Evolutionary conservation across 2,888 invertebrate species (phyloP).

Genomic region (Amphipoea oculea): DNA sequence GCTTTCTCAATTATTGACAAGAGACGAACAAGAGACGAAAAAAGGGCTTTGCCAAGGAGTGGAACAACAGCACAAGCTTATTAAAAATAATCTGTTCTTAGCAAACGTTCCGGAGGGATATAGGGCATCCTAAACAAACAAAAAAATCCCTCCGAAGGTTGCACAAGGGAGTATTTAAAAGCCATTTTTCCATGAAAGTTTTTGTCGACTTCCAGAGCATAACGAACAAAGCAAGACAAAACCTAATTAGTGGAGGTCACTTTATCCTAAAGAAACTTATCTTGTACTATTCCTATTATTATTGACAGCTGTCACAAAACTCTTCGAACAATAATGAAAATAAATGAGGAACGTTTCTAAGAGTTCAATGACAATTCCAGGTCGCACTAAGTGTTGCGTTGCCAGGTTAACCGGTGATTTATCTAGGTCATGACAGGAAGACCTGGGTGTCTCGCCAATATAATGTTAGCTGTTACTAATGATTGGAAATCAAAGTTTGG

Average conservation of each 20-base stretch:
- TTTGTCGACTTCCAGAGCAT: not conserved
- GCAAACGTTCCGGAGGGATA: not conserved
- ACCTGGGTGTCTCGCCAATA: slow-evolving; percentile 39
- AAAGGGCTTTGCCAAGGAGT: not conserved
- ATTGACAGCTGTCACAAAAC: slow-evolving; percentile 20
- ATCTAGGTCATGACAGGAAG: slow-evolving; percentile 48
- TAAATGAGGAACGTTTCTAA: slow-evolving; percentile 11
- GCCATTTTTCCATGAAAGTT: not conserved
- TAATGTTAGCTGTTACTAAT: slow-evolving; percentile 42
- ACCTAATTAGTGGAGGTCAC: not conserved
- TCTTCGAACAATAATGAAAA: slow-evolving; percentile 31
- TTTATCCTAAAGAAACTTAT: not conserved
- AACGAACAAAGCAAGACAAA: not conserved
- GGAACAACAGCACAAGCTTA: no score
- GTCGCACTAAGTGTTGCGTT: slow-evolving; percentile 20
- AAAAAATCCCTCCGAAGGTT: not conserved
- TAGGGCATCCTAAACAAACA: not conserved
- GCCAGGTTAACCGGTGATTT: slow-evolving; percentile 40
- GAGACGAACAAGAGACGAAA: not conserved
- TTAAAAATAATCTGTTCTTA: not conserved
- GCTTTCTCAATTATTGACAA: not conserved
- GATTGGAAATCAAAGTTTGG: slow-evolving; percentile 1
- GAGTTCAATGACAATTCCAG: slow-evolving; percentile 58
- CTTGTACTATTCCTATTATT: no score
- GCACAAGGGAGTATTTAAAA: not conserved